Base-by-base conservation (phyloP, 2,888 invertebrate genomes). In the Cephus sareptanus region DNA sequence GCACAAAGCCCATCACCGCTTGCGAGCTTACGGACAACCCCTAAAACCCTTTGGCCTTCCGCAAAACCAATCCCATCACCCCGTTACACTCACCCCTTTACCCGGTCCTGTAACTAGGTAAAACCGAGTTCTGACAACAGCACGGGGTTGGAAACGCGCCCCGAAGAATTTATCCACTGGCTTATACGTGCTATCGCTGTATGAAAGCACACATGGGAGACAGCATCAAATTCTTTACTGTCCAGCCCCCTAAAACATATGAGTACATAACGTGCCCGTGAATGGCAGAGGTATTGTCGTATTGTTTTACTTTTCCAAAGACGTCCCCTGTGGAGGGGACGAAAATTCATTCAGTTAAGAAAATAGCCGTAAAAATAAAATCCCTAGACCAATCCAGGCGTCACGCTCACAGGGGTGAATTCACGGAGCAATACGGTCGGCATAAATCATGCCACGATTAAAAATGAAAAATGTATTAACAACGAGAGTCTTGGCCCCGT, bases 381-480 rank as follows among this genome's bases (percentile, higher is more conserved):
- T 56, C 56, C 56, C 56, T 23, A 23, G 23, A 56, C 23, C 56
- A 56, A 56, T 56, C 56, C 23, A 56, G 9, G 6, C 56, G 56
- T 56, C 56, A 56, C 56, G 56, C 6, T 56, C 15, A 9, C 56
- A 23, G 23, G 23, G 23, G 56, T 56, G 23, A 56, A 9, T 56
- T 56, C 9, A 23, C 56, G 23, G 9, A 56, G 23, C 23, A 56
- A 56, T 56, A 56, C 23, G 23, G 56, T 23, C 82, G 79, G 84
- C 81, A 85, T 87, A 86, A 87, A 87, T 86, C 87, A 84, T 82
- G 83, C 82, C 82, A 9, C 82, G 85, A 86, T 87, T 87, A 87
- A 85, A 85, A 84, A 87, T 87, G 85, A 85, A 87, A 86, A 87
- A 85, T 85, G 83, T 85, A 86, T 85, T 85, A 83, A 56, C 40